These are phyloP conservation scores for Holocentrus rufus DNA, from an alignment of 2,797 vertebrate genomes.

Conservation along the genomic window DNA sequence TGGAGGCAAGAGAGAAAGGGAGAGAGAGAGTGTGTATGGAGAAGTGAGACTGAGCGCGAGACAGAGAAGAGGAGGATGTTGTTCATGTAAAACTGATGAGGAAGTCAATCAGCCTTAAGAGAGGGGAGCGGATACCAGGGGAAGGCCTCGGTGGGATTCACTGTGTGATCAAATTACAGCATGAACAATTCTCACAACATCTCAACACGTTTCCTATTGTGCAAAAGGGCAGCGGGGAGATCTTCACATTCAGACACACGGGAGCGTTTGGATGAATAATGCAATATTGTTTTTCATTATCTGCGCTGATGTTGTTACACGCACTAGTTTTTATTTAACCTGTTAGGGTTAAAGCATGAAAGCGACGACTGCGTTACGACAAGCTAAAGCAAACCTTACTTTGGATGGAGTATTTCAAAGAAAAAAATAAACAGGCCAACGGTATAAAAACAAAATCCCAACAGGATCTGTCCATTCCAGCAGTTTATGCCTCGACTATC, in stretches of 20 bases:
- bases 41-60: background rate
- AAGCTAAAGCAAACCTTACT: too few relatives aligned
- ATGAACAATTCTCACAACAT: background rate
- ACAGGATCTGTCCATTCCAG: too few relatives aligned
- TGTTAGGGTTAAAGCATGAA: slow-evolving; percentile 49
- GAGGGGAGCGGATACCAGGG: slow-evolving; percentile 19
- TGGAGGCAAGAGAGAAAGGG: slow-evolving; percentile 5
- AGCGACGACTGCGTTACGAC: slow-evolving; percentile 26
- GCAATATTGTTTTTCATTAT: background rate
- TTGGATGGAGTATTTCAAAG: too few relatives aligned
- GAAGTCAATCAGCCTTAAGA: slow-evolving; percentile 17
- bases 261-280: background rate
- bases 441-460: too few relatives aligned
- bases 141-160: background rate
- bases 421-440: background rate
- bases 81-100: slow-evolving; percentile 1
- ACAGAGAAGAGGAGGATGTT: slow-evolving; percentile 9
- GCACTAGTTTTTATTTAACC: slow-evolving; percentile 33
- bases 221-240: background rate
- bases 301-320: slow-evolving; percentile 22
- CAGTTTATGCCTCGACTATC: too few relatives aligned
- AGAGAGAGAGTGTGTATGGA: background rate
- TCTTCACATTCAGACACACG: too few relatives aligned
- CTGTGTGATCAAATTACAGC: slow-evolving; percentile 16
- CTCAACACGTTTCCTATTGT: background rate